Conservation (phyloP, 2,113 vertebrate species). For the Hypanus sabinus region DNA sequence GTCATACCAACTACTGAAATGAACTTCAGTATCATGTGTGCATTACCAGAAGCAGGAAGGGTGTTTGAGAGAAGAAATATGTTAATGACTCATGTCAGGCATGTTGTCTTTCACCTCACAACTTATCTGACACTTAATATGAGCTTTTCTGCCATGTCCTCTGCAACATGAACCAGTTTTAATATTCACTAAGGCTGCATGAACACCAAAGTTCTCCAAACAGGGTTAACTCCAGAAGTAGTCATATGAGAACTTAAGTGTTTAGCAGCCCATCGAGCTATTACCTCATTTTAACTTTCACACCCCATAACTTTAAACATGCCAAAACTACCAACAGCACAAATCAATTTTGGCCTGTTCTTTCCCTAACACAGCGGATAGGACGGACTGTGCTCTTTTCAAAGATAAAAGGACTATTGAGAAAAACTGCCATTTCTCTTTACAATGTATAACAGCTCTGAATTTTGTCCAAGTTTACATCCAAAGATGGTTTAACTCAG, state of each 20-base stretch:
- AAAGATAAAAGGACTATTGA: not conserved
- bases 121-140: not conserved
- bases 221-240: not conserved
- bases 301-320: not conserved
- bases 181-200: not conserved
- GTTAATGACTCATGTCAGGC: not conserved
- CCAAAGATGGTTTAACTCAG: not conserved
- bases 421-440: not conserved
- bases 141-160: not conserved
- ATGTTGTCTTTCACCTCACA: not conserved
- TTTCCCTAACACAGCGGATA: not conserved
- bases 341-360: not conserved
- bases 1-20: not conserved
- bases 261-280: not conserved
- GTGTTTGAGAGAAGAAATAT: not conserved
- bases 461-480: not conserved
- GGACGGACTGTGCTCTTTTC: not conserved
- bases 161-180: not conserved
- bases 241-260: not conserved
- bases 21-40: not conserved
- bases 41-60: not conserved
- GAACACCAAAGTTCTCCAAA: not conserved
- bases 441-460: not conserved
- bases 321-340: not conserved
- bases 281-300: not conserved